Conservation (phyloP, 2,888 invertebrate species). For the Erynnis tages region DNA sequence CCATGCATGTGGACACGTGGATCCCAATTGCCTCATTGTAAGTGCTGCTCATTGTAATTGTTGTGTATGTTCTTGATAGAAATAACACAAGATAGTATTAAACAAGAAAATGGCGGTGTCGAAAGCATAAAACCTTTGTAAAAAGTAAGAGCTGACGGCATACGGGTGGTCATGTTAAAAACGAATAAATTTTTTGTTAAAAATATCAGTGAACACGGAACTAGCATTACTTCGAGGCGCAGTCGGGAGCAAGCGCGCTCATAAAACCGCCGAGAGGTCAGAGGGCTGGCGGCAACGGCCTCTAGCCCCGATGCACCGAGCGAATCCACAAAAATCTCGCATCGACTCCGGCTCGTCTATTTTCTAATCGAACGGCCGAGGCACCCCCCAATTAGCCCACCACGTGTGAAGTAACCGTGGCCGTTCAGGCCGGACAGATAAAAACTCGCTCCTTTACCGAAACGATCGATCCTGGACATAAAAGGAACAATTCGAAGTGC, state of each 20-base stretch:
- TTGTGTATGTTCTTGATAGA: too few relatives aligned
- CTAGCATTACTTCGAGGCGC: neutral
- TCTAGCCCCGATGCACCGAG: slow-evolving; percentile 8
- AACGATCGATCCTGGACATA: slow-evolving; percentile 79
- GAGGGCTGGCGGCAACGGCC: slow-evolving; percentile 2
- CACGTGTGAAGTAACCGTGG: slow-evolving; percentile 69
- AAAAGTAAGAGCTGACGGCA: too few relatives aligned
- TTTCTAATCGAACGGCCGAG: slow-evolving; percentile 54
- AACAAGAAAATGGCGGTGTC: too few relatives aligned
- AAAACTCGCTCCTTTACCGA: slow-evolving; percentile 75
- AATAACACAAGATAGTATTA: too few relatives aligned
- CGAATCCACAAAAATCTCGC: slow-evolving; percentile 31
- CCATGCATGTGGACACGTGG: too few relatives aligned
- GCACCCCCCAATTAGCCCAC: slow-evolving; percentile 64
- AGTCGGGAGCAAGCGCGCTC: slow-evolving; percentile 12
- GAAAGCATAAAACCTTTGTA: too few relatives aligned
- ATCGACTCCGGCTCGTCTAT: slow-evolving; percentile 32
- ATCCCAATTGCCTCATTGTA: too few relatives aligned
- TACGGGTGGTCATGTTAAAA: too few relatives aligned
- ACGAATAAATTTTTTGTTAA: neutral
- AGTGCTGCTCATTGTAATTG: too few relatives aligned
- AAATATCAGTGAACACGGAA: neutral
- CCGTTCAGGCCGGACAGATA: slow-evolving; percentile 60
- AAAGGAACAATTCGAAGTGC: slow-evolving; percentile 79
- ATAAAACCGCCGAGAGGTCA: slow-evolving; percentile 20